These are phyloP conservation scores for Drymodes brunneopygia DNA, from an alignment of 2,113 vertebrate genomes.

Conservation along the genomic window DNA sequence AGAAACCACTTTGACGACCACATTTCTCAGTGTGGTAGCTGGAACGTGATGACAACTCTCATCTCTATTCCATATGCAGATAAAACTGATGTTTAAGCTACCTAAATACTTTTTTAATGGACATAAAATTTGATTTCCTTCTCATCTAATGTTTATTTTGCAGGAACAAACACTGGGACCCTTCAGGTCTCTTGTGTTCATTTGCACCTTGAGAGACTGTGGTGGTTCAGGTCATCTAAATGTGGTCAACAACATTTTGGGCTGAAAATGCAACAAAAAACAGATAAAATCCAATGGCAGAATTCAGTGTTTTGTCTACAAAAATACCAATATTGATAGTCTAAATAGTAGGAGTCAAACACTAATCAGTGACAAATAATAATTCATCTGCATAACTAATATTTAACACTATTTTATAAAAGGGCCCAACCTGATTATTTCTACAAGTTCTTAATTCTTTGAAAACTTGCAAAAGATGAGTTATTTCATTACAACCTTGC, in stretches of 20 bases:
- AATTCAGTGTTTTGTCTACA: neutral
- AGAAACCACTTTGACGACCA: neutral
- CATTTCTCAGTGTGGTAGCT: neutral
- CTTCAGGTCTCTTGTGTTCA: neutral
- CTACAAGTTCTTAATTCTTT: neutral
- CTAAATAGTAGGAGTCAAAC: neutral
- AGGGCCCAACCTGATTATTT: neutral
- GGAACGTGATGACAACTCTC: neutral
- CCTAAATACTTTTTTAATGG: neutral
- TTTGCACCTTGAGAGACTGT: neutral
- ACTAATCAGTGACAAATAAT: neutral
- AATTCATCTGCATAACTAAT: neutral
- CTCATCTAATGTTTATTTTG: neutral
- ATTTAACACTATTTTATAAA: neutral
- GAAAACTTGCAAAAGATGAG: neutral
- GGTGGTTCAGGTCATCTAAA: neutral
- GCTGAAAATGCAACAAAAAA: neutral
- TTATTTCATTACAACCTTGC: neutral
- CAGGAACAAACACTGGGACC: neutral
- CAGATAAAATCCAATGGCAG: neutral
- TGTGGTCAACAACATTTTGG: neutral
- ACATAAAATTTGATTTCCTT: neutral
- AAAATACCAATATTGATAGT: neutral
- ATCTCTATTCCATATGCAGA: neutral
- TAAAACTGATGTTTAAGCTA: neutral